Evolutionary conservation across 2,113 vertebrate genomes (phyloP).

Genomic region (Grus americana): DNA sequence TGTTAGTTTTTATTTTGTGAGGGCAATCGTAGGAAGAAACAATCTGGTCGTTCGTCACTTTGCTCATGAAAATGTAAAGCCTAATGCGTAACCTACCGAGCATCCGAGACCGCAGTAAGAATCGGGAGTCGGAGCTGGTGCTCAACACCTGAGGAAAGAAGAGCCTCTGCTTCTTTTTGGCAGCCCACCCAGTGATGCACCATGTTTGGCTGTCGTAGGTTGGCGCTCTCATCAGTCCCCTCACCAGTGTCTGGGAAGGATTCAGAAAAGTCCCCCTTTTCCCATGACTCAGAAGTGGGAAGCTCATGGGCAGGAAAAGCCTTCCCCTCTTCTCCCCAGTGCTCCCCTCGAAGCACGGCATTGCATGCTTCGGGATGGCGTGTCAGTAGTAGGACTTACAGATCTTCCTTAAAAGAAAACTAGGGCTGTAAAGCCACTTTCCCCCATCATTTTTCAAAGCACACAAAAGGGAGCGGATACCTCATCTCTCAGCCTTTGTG

Average conservation of each 20-base stretch:
- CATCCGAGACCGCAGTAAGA: neutral
- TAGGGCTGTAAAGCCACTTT: neutral
- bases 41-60: neutral
- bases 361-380: neutral
- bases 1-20: neutral
- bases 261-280: neutral
- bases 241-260: neutral
- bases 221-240: accelerated
- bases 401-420: neutral
- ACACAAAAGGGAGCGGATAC: accelerated
- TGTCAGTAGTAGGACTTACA: neutral
- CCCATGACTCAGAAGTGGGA: neutral
- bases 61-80: neutral
- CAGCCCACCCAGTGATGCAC: neutral
- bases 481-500: neutral
- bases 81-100: neutral
- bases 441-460: neutral
- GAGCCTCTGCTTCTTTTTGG: neutral
- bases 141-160: neutral
- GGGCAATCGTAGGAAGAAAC: neutral
- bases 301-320: neutral
- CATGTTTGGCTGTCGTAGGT: neutral
- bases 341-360: neutral
- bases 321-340: neutral
- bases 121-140: neutral